phyloP scores from a whole-genome alignment of 1,140 invertebrate species.

The Anastatus disparis region DNA sequence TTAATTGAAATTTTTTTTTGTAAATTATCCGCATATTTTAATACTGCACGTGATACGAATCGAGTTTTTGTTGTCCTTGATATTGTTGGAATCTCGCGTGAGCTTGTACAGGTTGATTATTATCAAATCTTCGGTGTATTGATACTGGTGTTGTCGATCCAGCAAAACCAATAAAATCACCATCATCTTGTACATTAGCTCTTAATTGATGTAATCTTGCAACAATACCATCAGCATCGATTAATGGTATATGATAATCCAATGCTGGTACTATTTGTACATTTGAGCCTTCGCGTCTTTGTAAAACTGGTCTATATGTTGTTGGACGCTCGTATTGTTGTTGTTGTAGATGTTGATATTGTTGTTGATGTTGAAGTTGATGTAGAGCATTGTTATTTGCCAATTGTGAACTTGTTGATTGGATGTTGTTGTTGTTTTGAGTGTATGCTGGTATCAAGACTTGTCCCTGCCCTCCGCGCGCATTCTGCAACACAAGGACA shows the following conservation, averaged over 20 bases:
- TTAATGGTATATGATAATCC: slow-evolving; percentile 55
- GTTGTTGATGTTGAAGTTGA: slow-evolving; percentile 28
- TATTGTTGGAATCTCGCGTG: slow-evolving; percentile 51
- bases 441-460: slow-evolving; percentile 43
- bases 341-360: neutral
- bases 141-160: neutral
- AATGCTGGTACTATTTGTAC: slow-evolving; percentile 58
- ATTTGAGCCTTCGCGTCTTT: slow-evolving; percentile 46
- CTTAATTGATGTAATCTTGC: slow-evolving; percentile 18
- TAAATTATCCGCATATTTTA: no score
- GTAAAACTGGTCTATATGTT: slow-evolving; percentile 57
- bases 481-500: slow-evolving; percentile 67
- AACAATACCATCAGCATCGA: neutral
- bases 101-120: slow-evolving; percentile 43
- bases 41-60: slow-evolving; percentile 50
- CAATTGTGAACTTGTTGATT: slow-evolving; percentile 33
- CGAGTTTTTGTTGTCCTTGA: slow-evolving; percentile 50
- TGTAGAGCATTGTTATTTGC: slow-evolving; percentile 31
- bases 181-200: slow-evolving; percentile 37
- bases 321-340: slow-evolving; percentile 60
- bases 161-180: slow-evolving; percentile 34
- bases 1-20: no score
- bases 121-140: no score
- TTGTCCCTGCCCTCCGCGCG: slow-evolving; percentile 66
- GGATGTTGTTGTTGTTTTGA: slow-evolving; percentile 50